These are phyloP conservation scores for Steinernema feltiae DNA, from an alignment of 1,140 invertebrate species.

Conservation along the genomic window DNA sequence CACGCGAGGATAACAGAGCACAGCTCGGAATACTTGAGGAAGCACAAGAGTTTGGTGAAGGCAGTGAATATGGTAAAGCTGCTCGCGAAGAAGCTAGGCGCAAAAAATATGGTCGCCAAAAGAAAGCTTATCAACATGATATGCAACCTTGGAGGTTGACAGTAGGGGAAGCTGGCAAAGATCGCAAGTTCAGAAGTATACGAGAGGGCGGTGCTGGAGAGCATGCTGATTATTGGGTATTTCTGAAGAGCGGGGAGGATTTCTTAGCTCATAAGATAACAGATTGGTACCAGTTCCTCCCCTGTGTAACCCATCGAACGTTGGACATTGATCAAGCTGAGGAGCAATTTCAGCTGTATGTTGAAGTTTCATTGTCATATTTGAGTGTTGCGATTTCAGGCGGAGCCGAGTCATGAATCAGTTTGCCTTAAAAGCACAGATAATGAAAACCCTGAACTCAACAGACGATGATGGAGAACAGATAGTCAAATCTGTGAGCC, in stretches of 20 bases:
- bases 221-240: slow-evolving; percentile 56
- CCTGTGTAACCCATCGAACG: slow-evolving; percentile 40
- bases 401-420: slow-evolving; percentile 55
- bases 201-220: slow-evolving; percentile 51
- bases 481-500: slow-evolving; percentile 13
- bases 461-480: slow-evolving; percentile 44
- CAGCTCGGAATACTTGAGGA: slow-evolving; percentile 21
- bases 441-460: slow-evolving; percentile 43
- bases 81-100: slow-evolving; percentile 54
- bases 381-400: slow-evolving; percentile 19
- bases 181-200: slow-evolving; percentile 47
- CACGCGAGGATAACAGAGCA: slow-evolving; percentile 49
- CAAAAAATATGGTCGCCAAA: slow-evolving; percentile 52
- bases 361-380: too few relatives aligned
- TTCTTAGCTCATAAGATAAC: slow-evolving; percentile 53
- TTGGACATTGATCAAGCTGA: slow-evolving; percentile 56
- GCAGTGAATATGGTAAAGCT: slow-evolving; percentile 51
- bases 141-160: slow-evolving; percentile 50
- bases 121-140: slow-evolving; percentile 45
- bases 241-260: slow-evolving; percentile 47
- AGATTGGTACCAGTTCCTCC: slow-evolving; percentile 55
- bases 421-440: slow-evolving; percentile 56
- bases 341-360: slow-evolving; percentile 46
- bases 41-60: slow-evolving; percentile 50
- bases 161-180: slow-evolving; percentile 29